These are phyloP conservation scores for Sarcophaga subvicina DNA, from an alignment of 2,888 invertebrate genomes.

Conservation along the genomic window DNA sequence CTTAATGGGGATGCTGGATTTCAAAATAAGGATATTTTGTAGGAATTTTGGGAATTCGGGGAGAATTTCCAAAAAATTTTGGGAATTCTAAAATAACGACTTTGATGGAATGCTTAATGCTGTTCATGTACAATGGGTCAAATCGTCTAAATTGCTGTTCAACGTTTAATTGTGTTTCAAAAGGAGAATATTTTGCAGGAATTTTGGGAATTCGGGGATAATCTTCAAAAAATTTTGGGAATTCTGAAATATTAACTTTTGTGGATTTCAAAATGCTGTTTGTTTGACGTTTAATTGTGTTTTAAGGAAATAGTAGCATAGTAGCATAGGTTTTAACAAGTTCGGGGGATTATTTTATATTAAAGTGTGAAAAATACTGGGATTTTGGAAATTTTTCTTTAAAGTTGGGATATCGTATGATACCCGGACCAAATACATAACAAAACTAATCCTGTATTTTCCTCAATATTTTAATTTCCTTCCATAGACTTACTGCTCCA, in stretches of 20 bases:
- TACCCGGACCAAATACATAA: too few species aligned
- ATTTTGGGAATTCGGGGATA: neutral
- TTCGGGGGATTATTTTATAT: too few species aligned
- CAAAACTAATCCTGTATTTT: neutral
- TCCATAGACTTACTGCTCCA: conserved; percentile 84
- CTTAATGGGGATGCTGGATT: neutral
- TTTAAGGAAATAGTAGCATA: too few species aligned
- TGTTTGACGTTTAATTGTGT: neutral
- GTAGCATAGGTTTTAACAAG: neutral
- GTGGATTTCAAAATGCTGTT: neutral
- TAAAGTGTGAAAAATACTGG: neutral
- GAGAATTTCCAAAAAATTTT: neutral
- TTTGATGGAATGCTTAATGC: neutral
- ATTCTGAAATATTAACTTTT: neutral
- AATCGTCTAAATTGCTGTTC: too few species aligned
- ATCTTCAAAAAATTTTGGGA: neutral
- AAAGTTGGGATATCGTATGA: too few species aligned
- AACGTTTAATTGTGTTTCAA: too few species aligned
- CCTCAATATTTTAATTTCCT: neutral
- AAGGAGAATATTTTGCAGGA: neutral
- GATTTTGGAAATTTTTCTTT: neutral
- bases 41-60: neutral
- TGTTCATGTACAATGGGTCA: too few species aligned
- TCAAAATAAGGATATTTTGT: neutral
- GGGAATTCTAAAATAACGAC: neutral